Evolutionary conservation across 2,113 vertebrate species (phyloP), one percentile per base, ranked within the genome.

Genomic region (Nannobrachium achirus): DNA sequence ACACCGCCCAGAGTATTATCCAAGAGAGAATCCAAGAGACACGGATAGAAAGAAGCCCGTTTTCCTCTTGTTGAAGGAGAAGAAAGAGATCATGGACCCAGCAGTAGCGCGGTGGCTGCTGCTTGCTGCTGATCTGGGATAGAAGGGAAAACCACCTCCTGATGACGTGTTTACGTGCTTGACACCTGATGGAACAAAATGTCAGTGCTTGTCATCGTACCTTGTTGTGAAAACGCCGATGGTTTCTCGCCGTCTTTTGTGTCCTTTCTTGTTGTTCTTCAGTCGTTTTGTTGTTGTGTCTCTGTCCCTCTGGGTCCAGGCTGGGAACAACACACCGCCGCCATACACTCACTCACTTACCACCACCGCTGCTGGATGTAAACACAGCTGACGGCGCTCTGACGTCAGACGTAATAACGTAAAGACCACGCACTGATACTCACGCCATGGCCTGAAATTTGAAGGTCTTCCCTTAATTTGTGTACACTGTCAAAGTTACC

Each of bases 301-400:
- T 51, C 45, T 66, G 74, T 73, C 69, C 60, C 70, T 62, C 63
- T n/a, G 45, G 16, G 18, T 64, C 63, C 78, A 42, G 62, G 16
- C 66, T 66, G n/a, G 15, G 52, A 73, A 74, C 65, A 73, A 74
- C 65, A 73, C 74, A 62, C 58, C 81, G 58, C 80, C 63, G 81
- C 85, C 72, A 79, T n/a, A n/a, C n/a, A n/a, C n/a, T n/a, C n/a
- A n/a, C n/a, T n/a, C n/a, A n/a, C n/a, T n/a, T n/a, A n/a, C n/a
- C n/a, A n/a, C n/a, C n/a, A 62, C 58, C 81, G 56, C 80, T 66
- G 81, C 85, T 74, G 80, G 89, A 92, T 91, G 91, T 93, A 93
- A 93, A 93, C 92, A 92, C 91, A 90, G 84, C 87, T 89, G 89
- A 93, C 93, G 90, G 93, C 93, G 90, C 53, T 3, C 40, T 90